Percentiles rank a stretch among this genome's conserved stretches.
Evolutionary conservation across 2,888 invertebrate genomes (phyloP).

Genomic region (Schrankia costaestrigalis): DNA sequence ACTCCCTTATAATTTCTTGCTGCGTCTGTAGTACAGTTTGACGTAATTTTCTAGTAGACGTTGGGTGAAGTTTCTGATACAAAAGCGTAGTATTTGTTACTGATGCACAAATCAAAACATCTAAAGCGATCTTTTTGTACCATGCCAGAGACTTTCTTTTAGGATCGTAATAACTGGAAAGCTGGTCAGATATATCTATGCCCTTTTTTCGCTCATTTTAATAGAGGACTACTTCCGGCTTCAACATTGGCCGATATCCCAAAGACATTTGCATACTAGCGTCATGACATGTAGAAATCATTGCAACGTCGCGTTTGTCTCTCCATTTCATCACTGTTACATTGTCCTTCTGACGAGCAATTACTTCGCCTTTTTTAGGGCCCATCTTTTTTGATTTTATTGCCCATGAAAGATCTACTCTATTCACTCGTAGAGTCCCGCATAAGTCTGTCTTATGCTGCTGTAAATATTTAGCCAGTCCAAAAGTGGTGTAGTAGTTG

Average conservation of each 20-base stretch:
- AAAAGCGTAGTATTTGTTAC: constrained; percentile 19
- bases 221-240: constrained; percentile 15
- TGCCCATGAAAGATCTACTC: constrained; percentile 4
- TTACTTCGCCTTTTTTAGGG: constrained; percentile 3
- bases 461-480: constrained; percentile 4
- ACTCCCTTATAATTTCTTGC: constrained; percentile 15
- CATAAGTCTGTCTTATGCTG: constrained; percentile 4
- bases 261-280: not conserved
- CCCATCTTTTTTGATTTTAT: constrained; percentile 4
- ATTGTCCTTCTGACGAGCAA: constrained; percentile 6
- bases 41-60: constrained; percentile 9
- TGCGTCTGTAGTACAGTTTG: constrained; percentile 14
- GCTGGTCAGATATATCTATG: constrained; percentile 5
- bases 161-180: constrained; percentile 3
- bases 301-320: constrained; percentile 6
- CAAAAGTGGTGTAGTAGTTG: constrained; percentile 34
- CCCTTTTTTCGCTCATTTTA: constrained; percentile 14
- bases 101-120: constrained; percentile 19
- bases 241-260: constrained; percentile 3
- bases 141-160: constrained; percentile 31
- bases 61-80: constrained; percentile 20
- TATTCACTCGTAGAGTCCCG: constrained; percentile 7
- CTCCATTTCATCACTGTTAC: constrained; percentile 8
- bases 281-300: constrained; percentile 5
- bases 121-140: constrained; percentile 24